These are phyloP conservation scores for Rhea pennata DNA, from an alignment of 2,113 vertebrate species.

Conservation along the genomic window DNA sequence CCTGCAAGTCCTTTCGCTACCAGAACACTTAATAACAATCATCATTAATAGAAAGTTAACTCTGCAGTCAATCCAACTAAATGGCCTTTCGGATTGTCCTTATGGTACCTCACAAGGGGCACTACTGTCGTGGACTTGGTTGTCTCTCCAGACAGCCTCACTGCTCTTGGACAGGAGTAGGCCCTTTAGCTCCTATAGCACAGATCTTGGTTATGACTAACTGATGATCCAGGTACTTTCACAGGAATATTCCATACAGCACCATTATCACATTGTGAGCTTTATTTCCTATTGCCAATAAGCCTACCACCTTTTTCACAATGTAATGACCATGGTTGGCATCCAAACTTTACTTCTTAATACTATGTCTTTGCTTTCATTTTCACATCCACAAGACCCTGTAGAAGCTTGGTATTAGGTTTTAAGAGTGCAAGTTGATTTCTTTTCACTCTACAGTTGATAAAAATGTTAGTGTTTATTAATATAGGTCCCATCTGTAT, in stretches of 20 bases:
- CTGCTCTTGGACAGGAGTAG: not conserved
- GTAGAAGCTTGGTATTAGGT: not conserved
- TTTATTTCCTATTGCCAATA: not conserved
- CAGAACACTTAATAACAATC: not conserved
- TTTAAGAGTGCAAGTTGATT: not conserved
- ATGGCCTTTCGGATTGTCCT: not conserved
- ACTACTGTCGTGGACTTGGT: not conserved
- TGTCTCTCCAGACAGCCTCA: not conserved
- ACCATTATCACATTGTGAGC: not conserved
- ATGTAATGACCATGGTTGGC: not conserved
- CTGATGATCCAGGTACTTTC: not conserved
- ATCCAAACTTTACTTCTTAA: not conserved
- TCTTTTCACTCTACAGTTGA: not conserved
- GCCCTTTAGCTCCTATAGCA: not conserved
- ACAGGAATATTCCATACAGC: fast-evolving
- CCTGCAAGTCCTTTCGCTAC: not conserved
- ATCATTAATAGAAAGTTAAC: not conserved
- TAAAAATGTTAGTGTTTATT: not conserved
- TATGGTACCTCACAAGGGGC: too few species aligned
- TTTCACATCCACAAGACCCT: not conserved
- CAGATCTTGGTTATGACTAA: not conserved
- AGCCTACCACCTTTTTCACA: not conserved
- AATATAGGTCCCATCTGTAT: not conserved
- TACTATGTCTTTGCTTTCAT: not conserved
- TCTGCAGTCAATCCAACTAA: not conserved